Evolutionary conservation across 1,140 invertebrate genomes (phyloP), one percentile per base, ranked within the genome.

Genomic region (Delia radicum): DNA sequence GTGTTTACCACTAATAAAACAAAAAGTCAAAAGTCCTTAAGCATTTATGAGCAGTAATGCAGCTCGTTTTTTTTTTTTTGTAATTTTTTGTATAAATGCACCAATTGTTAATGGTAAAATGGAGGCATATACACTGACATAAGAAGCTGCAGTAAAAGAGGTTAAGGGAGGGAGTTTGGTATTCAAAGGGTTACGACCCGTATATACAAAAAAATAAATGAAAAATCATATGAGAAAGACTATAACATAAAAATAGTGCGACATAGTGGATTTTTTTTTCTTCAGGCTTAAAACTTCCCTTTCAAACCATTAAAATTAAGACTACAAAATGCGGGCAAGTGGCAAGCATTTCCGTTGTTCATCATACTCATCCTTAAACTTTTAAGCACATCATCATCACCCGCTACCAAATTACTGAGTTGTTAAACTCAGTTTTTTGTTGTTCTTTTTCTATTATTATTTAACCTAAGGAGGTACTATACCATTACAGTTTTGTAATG

Each of bases 1-100:
- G 63, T 65, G 63, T 55, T 73, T 81, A 83, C 80, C 81, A 83
- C 82, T 83, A 83, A 83, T 83, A 83, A 83, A 83, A 83, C 82
- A 83, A 83, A 83, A 73, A 83, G 81, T 83, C 80, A 83, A 83
- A 83, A 83, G 82, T 83, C 82, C 82, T 83, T 83, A 83, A 83
- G 82, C 82, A 81, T 55, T 46, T 48, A 73, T 73, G 71, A 73
- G 46, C 37, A 73, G 37, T 46, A 48, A 73, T 28, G 71, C 71
- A 73, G 26, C 63, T n/a, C 63, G 63, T 15, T 55, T 21, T 55
- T 5, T 18, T 55, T 55, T 21, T 10, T 55, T n/a, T n/a, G n/a
- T n/a, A n/a, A n/a, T n/a, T n/a, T n/a, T 12, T 28, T 13, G 0
- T 42, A 13, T 42, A 42, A 15, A 13, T 27, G 63, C 63, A 29